A percentile compares a stretch with the other conserved stretches of the same genome.
phyloP scores from a whole-genome alignment of 2,888 invertebrate species.

The Drymonia ruficornis region DNA sequence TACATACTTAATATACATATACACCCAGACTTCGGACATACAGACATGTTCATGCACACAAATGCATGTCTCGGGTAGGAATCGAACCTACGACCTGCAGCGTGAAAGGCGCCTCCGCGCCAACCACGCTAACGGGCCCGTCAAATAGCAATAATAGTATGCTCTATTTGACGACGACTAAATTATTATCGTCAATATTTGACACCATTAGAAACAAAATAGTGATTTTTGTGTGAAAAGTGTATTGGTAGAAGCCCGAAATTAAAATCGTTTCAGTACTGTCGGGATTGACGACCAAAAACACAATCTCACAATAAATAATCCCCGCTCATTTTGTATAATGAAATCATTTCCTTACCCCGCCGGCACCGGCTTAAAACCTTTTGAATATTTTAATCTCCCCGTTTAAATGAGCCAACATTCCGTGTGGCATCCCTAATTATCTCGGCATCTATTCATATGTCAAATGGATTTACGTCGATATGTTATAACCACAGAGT shows the following conservation, averaged over 20 bases:
- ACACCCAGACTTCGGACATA: too few relatives aligned
- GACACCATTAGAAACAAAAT: too few relatives aligned
- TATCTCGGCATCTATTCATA: conserved; percentile 40
- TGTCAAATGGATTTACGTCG: conserved; percentile 31
- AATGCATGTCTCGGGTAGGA: too few relatives aligned
- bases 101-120: too few relatives aligned
- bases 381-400: conserved; percentile 59
- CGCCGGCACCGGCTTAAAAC: conserved; percentile 35
- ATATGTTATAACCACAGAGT: conserved; percentile 16
- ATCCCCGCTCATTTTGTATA: conserved; percentile 2
- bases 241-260: neutral
- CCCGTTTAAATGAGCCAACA: conserved; percentile 40
- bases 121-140: too few relatives aligned
- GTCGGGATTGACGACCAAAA: neutral
- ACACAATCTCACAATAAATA: neutral
- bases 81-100: too few relatives aligned
- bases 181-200: too few relatives aligned
- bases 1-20: too few relatives aligned
- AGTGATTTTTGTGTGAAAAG: too few relatives aligned
- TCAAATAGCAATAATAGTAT: too few relatives aligned
- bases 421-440: conserved; percentile 42
- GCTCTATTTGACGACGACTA: too few relatives aligned
- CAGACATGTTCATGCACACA: too few relatives aligned
- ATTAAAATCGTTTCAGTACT: neutral
- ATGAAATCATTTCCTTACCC: conserved; percentile 7